Evolutionary conservation across 2,113 vertebrate species (phyloP), one percentile per base, ranked within the genome.

Genomic region (Benitochromis conjunctus): DNA sequence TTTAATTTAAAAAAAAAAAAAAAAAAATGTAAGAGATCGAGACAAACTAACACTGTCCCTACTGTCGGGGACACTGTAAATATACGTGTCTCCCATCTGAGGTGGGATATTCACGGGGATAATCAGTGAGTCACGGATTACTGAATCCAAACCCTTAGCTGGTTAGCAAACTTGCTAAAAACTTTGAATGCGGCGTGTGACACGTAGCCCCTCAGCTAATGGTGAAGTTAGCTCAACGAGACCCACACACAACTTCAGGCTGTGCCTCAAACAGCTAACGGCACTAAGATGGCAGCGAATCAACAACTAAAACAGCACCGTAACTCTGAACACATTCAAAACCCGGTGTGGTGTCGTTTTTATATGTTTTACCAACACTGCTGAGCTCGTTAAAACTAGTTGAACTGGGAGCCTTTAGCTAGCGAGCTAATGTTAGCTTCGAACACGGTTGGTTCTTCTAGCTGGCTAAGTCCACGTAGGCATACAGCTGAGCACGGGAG

Each of bases 391-490:
- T n/a, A 64, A 88, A 92, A 80, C 31, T 82, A 88, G 84, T 89
- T 57, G 53, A 81, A 80, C 13, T 74, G 82, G 18, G 51, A 90
- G 89, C 87, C 36, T 66, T 5, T 55, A 80, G 91, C 92, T 82
- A 83, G 89, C 89, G n/a, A 64, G 93, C 93, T 94, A 92, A 29
- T 1, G 88, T 79, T 95, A 95, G 94, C 94, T 54, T 84, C 12
- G 64, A 38, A 66, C 14, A 83, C 82, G 83, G 62, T 86, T 71
- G 64, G 91, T 91, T 83, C 90, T 86, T 36, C 77, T 88, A 90
- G 91, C 92, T 88, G 77, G 91, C 92, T 91, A 96, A 96, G 96
- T 97, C 96, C 96, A 97, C 96, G 96, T 96, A 96, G 93, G 95
- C 96, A 97, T 84, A 93, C 90, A 95, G 94, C 94, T 94, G 94